These are phyloP conservation scores for Amiota mariae DNA, from an alignment of 2,888 invertebrate genomes.

Conservation along the genomic window DNA sequence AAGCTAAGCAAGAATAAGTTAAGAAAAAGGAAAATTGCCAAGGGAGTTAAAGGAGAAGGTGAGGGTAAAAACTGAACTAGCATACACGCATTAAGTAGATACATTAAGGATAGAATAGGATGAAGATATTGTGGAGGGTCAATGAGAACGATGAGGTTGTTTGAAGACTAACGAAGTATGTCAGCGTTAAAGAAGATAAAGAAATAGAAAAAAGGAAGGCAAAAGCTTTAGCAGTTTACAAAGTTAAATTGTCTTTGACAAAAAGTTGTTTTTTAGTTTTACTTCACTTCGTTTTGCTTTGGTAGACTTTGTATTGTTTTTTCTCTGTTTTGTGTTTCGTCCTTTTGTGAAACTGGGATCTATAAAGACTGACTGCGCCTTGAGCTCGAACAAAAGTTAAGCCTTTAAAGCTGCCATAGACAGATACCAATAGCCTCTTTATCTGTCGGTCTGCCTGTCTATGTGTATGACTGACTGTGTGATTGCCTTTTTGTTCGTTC, in stretches of 20 bases:
- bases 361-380: background rate
- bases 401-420: conserved; percentile 7
- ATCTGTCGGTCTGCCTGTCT: background rate
- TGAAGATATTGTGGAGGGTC: background rate
- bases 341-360: too few relatives aligned
- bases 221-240: conserved; percentile 56
- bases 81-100: background rate
- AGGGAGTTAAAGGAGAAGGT: too few relatives aligned
- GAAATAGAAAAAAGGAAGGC: background rate
- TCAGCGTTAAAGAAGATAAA: background rate
- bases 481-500: conserved; percentile 10
- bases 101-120: background rate
- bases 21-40: background rate
- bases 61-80: too few relatives aligned
- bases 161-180: background rate
- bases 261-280: conserved; percentile 50
- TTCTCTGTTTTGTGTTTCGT: too few relatives aligned
- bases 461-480: background rate
- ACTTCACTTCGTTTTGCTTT: background rate
- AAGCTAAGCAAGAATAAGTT: background rate
- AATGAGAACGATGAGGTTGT: background rate
- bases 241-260: conserved; percentile 66
- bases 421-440: conserved; percentile 8
- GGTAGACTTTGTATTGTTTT: background rate
- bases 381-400: conserved; percentile 12